Conservation (phyloP, 2,797 vertebrate genomes). For the Aythya fuligula region DNA sequence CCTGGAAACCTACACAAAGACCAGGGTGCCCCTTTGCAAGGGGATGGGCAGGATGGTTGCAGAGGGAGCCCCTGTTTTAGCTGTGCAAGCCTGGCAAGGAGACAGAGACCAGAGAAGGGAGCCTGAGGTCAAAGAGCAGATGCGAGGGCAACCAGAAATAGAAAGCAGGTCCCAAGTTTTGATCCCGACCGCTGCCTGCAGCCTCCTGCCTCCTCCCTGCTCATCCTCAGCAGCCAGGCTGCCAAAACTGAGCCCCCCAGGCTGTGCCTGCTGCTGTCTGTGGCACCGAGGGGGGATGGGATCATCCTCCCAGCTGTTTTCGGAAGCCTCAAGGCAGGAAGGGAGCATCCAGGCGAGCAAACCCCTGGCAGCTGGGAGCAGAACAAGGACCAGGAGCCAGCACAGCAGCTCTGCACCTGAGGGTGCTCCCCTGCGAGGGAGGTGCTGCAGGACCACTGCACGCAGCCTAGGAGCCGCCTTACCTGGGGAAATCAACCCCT, state of each 20-base stretch:
- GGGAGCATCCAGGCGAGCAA: background rate
- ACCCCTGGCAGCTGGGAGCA: background rate
- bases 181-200: background rate
- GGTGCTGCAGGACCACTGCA: fast-evolving
- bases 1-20: background rate
- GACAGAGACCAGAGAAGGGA: background rate
- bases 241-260: background rate
- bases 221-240: background rate
- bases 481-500: background rate
- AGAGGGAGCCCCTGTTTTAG: background rate
- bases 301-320: background rate
- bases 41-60: background rate
- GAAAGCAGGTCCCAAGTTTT: background rate
- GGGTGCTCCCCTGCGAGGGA: fast-evolving
- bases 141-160: background rate
- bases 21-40: background rate
- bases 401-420: background rate
- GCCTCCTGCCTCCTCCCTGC: background rate
- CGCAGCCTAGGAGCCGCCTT: background rate
- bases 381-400: background rate
- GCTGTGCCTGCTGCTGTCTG: background rate
- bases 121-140: background rate
- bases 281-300: background rate
- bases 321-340: fast-evolving
- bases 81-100: background rate